Evolutionary conservation across 2,113 vertebrate species (phyloP).

Genomic region (Sorex fumeus): DNA sequence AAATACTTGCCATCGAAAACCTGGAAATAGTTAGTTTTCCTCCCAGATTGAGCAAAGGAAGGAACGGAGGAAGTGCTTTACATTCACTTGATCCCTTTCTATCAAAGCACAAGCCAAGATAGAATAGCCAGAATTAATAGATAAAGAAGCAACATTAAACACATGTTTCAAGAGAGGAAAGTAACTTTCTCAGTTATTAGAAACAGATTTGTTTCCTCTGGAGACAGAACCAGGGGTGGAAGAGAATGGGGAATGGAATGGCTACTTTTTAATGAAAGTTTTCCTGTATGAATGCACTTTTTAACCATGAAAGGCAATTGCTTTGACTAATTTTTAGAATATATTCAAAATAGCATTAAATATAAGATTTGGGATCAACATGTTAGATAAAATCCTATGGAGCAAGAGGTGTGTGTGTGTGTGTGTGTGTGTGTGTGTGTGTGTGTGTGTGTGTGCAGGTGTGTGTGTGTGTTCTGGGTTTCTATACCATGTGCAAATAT

Average conservation of each 20-base stretch:
- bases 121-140: not conserved
- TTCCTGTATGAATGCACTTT: not conserved
- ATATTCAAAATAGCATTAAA: not conserved
- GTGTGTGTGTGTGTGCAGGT: too few species aligned
- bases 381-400: constrained; percentile 6
- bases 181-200: constrained; percentile 32
- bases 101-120: not conserved
- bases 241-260: not conserved
- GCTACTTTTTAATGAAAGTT: constrained; percentile 17
- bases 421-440: too few species aligned
- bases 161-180: not conserved
- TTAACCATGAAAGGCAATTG: constrained; percentile 14
- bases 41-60: not conserved
- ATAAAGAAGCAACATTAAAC: not conserved
- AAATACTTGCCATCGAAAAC: not conserved
- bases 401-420: not conserved
- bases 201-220: constrained; percentile 56
- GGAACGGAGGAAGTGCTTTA: not conserved
- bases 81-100: not conserved
- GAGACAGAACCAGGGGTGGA: not conserved
- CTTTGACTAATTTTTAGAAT: not conserved
- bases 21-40: not conserved
- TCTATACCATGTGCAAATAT: not conserved
- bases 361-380: not conserved
- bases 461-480: not conserved